Base-by-base conservation (phyloP, 2,888 invertebrate genomes). In the Zygothrica quintamaculata region DNA sequence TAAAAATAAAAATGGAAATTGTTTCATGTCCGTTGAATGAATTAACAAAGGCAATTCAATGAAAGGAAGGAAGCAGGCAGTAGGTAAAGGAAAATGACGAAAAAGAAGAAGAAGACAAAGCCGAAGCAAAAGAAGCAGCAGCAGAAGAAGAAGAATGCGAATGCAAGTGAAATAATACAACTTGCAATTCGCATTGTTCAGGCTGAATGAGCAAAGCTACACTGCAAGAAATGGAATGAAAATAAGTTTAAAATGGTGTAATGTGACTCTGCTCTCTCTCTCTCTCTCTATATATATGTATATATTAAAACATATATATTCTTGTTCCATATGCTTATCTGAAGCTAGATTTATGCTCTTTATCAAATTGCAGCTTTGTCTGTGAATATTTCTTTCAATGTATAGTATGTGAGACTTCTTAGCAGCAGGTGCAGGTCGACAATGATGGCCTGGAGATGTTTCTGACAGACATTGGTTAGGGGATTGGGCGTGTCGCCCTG, bases 1-100 rank as follows among this genome's bases (percentile, higher is more conserved):
- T n/a, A n/a, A n/a, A n/a, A n/a, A n/a, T n/a, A n/a, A n/a, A 70
- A 47, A 40, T 51, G 62, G 64, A 31, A 73, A 76, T 72, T 51
- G 53, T 65, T 80, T 62, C 65, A 73, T 60, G 55, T 60, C 61
- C 59, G 60, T 37, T 58, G 9, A 37, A 51, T 43, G 50, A 47
- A 61, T 52, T 55, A 75, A 71, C 65, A 71, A 66, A 67, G 33
- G 18, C 37, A 34, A 52, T 44, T 39, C 3, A 34, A 5, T 33
- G 11, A 16, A 47, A 34, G 16, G 5, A 47, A 48, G 36, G 5
- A 47, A 48, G 36, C 9, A n/a, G 29, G 29, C 7, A 29, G 29
- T 3, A n/a, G 29, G 9, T 2, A n/a, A 9, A n/a, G 29, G 9
- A 9, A 29, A 31, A 51, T 6, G 40, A 16, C 1, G 5, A n/a